Evolutionary conservation across 2,113 vertebrate genomes (phyloP), one percentile per base, ranked within the genome.

Genomic region (Eolophus roseicapilla): DNA sequence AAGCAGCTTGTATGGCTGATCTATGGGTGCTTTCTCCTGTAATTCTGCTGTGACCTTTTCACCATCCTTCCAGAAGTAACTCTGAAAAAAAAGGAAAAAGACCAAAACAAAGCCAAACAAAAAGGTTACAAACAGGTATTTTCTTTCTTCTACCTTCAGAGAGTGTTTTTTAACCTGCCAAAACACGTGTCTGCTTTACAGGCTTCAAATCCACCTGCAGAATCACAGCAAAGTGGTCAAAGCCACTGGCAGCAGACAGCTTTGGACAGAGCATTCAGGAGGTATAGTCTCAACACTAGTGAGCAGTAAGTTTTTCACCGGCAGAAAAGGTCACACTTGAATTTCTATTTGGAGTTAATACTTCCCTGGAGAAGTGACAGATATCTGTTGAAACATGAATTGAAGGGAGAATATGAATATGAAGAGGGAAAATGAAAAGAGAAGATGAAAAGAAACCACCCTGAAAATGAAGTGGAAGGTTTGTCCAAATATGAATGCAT

Each of bases 1-100:
- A 90, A 90, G 85, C 47, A 75, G 73, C 55, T 62, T 52, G 33
- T 47, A 47, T 4, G 6, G 41, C 63, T 93, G 79, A 77, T 50
- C 92, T 63, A 33, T 33, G 82, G 46, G 50, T 25, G 24, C 11
- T 50, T 70, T 65, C 63, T 89, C 63, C 90, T 60, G 29, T 64
- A 94, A 77, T 90, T 90, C 90, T 86, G 37, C 50, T 60, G 59
- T 83, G 85, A 96, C 94, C 92, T 95, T 90, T 93, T 50, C 94
- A 59, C 37, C n/a, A 59, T 15, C 44, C n/a, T 88, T 91, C 59
- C 46, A 78, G 28, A 82, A 90, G 13, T 10, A 85, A 82, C 39
- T 23, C 39, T 23, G 3, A 3, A 16, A 11, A 62, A 80, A 57
- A 46, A 50, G 37, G 25, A 5, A 11, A 3, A 3, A 4, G 3